Base-by-base conservation (phyloP, 2,113 vertebrate species). In the Aspidoscelis tigris region DNA sequence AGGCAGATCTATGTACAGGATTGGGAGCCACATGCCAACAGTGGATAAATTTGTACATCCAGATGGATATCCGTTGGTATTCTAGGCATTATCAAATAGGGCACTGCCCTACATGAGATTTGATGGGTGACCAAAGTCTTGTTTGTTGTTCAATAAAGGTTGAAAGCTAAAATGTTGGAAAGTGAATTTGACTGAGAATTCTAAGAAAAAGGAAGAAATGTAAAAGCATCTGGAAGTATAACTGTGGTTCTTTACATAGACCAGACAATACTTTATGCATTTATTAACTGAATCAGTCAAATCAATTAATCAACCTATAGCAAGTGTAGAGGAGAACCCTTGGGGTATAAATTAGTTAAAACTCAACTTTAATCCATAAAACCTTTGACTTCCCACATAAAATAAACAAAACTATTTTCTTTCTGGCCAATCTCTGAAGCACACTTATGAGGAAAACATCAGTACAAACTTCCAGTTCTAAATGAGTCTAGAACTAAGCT, bases 401-500 rank as follows among this genome's bases (percentile, higher is more conserved):
- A 43, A 7, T 21, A 21, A 18, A 72, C 70, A 43, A 72, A 33
- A 33, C 33, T 33, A 33, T 33, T 33, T 43, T 5, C 2, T 43
- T 72, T 72, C 12, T 41, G 76, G 26, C 22, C 43, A 24, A 64
- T 64, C 44, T 47, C 24, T 58, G 2, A 74, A 66, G 22, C 26
- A 53, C 7, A 39, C 16, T 47, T 21, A 50, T 33, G 1, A 22
- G 21, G 6, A 44, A 66, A 2, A 44, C 10, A 78, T 8, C 39
- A 33, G 76, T 20, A 11, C 39, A 24, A 16, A 24, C 3, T 77
- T 77, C 33, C 33, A 41, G 61, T 50, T 50, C 22, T 18, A 68
- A 69, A 80, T 80, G n/a, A 33, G 18, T 70, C 55, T 81, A 50
- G 64, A 44, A 20, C n/a, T 80, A 65, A 22, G 50, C 26, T 81